Base-by-base conservation (phyloP, 2,888 invertebrate species). In the Sinodicranocentrus sp. region DNA sequence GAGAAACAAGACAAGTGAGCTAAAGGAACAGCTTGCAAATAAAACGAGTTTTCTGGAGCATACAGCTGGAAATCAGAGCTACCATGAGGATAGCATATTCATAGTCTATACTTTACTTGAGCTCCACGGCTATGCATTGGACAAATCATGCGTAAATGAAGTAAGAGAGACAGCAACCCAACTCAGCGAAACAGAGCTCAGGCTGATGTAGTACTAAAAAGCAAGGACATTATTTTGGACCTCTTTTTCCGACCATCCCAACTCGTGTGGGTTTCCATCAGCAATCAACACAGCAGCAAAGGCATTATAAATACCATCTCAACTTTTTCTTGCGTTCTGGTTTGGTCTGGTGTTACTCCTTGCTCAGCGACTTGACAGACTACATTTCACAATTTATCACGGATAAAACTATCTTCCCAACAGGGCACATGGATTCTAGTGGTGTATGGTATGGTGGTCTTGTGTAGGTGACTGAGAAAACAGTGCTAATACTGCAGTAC, bases 61-160 rank as follows among this genome's bases (percentile, higher is more conserved):
- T 61, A 61, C 61, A 26, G 61, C 61, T 61, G 61, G 61, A 61
- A 61, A 61, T 61, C 25, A 57, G 57, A 8, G 21, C 3, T 26
- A 5, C 1, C 28, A 10, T 33, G 6, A 33, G 39, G 33, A 19
- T 19, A 61, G 26, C 6, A 33, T 1, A 3, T n/a, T 28, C 2
- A 15, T 10, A 21, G 23, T 25, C 59, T 59, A 10, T 23, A 23
- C 21, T 17, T 33, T 26, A 28, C 61, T 28, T 33, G 17, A n/a
- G n/a, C 23, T 63, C 5, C n/a, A 63, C 28, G 33, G 1, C 10
- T 63, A 17, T 65, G 19, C 1, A 21, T 19, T 43, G 72, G 19
- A 65, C 65, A 80, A 80, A 80, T 80, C 80, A 80, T 80, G 80
- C 80, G 80, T 80, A 57, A 73, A 73, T 80, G 71, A 80, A 25